Evolutionary conservation across 2,888 invertebrate species (phyloP), one percentile per base, ranked within the genome.

Genomic region (Synanthedon andrenaeformis): DNA sequence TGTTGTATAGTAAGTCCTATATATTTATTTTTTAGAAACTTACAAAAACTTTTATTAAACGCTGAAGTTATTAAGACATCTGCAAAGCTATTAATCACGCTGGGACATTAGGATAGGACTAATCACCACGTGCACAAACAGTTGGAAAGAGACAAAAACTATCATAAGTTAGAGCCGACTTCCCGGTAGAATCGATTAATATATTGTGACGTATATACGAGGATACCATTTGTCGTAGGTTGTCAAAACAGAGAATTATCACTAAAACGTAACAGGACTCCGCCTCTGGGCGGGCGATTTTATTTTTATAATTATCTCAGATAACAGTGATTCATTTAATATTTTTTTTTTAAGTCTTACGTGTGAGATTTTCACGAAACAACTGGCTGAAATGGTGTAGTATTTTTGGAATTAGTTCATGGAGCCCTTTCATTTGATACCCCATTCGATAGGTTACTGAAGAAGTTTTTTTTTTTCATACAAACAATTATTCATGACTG

Each of bases 191-290:
- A 63, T 62, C 70, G 68, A 80, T 80, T 78, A 73, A 78, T 75
- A 72, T 35, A 73, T 62, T 54, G 54, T 54, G 66, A 74, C 72
- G 70, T 78, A 72, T 78, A 72, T 72, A 74, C 69, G 60, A 62
- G 70, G 35, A 10, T 35, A 35, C 66, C 77, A 84, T 85, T 85
- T 85, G 87, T 86, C 87, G 77, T 59, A 66, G 59, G 69, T 72
- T 85, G 86, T 86, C 86, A 86, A 79, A 86, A 86, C 80, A 86
- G 65, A 71, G 75, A 66, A 75, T 83, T 80, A 81, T 69, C 76
- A 59, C 65, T 66, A 65, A 65, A 56, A 55, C 58, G 83, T 76
- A 81, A 85, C 65, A 64, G 52, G 84, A 85, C 77, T 60, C 83
- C 80, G 68, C 79, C 81, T 76, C 66, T 69, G 73, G 80, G 81